Base-by-base conservation (phyloP, 30 jellyfish, hydroid and myxozoan species). In the Aurelia aurita complex sp. Pacific region DNA sequence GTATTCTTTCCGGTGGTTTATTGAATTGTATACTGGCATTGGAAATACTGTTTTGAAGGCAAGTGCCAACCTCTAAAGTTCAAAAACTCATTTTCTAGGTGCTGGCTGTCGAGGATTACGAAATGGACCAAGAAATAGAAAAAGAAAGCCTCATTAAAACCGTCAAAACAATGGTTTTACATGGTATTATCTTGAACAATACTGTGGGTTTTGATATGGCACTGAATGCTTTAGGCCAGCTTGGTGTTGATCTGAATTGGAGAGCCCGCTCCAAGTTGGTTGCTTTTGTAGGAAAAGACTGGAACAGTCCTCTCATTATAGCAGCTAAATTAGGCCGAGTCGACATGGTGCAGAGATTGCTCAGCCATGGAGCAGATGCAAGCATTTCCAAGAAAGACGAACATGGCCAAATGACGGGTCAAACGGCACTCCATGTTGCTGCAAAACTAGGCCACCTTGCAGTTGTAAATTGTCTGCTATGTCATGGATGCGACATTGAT, bases 401-500 rank as follows among this genome's bases (percentile, higher is more conserved):
- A 29, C 17, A 73, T 4, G 70, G 70, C 17, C 69, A n/a, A 33
- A 8, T 35, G 4, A 73, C 83, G 4, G 83, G 83, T 35, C 35
- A 68, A 19, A 73, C 69, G 10, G 70, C 83, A 15, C 69, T 73
- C 4, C 83, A 73, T 50, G 70, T 42, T 36, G 83, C 83, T 2
- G 70, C 40, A 10, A 42, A 12, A 42, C 9, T 2, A 17, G 70
- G 83, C 18, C 70, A 17, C 10, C 32, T 50, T 14, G 40, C 54
- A 50, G 38, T 55, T 10, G 69, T 50, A 13, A 55, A 73, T 18
- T 12, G 10, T 42, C 57, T 73, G 72, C 53, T 73, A 34, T 15
- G 38, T 35, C 32, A 55, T 55, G 72, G 83, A 0, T 15, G n/a
- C 40, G 69, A 73, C 13, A 73, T 73, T 10, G 42, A 73, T 52